Conservation (phyloP, 2,888 invertebrate species). For the Lycia hirtaria region DNA sequence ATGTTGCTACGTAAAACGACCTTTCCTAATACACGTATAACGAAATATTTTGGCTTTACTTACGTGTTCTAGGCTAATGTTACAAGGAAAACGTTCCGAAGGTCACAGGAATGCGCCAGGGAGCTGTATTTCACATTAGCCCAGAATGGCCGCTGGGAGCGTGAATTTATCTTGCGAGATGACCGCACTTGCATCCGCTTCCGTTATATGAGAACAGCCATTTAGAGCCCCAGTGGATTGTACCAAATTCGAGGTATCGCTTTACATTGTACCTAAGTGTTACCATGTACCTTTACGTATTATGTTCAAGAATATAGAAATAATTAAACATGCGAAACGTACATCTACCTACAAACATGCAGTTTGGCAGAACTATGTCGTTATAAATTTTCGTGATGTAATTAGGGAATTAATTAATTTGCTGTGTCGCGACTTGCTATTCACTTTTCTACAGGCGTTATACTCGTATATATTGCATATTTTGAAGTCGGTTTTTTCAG, state of each 20-base stretch:
- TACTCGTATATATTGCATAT: too few relatives aligned
- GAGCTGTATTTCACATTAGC: constrained; percentile 31
- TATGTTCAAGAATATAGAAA: too few relatives aligned
- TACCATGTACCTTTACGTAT: too few relatives aligned
- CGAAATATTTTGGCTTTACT: background rate
- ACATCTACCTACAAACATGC: too few relatives aligned
- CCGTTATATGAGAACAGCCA: constrained; percentile 22
- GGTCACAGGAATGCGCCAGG: constrained; percentile 27
- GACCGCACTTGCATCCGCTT: constrained; percentile 24
- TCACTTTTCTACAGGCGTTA: too few relatives aligned
- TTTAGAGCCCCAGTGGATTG: constrained; percentile 17
- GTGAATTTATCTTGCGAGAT: constrained; percentile 29
- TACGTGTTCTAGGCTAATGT: background rate
- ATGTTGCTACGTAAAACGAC: background rate
- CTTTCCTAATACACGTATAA: background rate
- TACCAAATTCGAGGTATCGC: constrained; percentile 9
- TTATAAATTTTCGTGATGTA: too few relatives aligned
- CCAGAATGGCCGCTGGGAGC: constrained; percentile 6
- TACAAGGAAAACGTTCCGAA: constrained; percentile 26
- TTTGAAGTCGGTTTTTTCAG: too few relatives aligned
- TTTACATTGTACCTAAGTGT: background rate
- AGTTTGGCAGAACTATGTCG: too few relatives aligned
- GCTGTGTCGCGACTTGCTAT: too few relatives aligned
- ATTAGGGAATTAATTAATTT: too few relatives aligned
- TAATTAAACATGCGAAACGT: too few relatives aligned